phyloP scores from a whole-genome alignment of 2,113 vertebrate genomes.

The Rallus limicola region DNA sequence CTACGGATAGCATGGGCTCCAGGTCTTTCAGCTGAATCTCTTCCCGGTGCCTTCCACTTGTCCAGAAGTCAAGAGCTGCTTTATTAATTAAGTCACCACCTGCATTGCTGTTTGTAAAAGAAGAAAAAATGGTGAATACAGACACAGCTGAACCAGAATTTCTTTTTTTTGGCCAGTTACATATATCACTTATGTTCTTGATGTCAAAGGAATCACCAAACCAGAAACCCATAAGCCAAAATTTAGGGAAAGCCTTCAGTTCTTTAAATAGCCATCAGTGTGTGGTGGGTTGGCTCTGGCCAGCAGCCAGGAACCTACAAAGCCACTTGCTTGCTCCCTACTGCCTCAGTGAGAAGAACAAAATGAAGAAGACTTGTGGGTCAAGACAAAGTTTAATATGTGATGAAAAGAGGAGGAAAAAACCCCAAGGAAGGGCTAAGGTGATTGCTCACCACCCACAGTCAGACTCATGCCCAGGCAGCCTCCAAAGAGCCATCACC shows the following conservation, averaged over 20 bases:
- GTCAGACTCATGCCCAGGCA: neutral
- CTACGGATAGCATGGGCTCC: slow-evolving; percentile 79
- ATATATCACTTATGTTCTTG: neutral
- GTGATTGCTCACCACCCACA: neutral
- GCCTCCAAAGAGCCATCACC: neutral
- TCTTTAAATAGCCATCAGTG: neutral
- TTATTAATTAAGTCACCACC: slow-evolving; percentile 88
- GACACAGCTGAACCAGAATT: neutral
- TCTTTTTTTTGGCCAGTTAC: neutral
- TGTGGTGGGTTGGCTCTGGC: neutral
- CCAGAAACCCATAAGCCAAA: neutral
- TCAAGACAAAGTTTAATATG: neutral
- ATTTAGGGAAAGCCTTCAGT: neutral
- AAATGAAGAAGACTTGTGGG: neutral
- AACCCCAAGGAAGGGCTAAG: neutral
- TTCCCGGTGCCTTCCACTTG: slow-evolving; percentile 77
- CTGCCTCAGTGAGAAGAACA: neutral
- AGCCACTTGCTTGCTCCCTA: neutral
- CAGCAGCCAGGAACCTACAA: neutral
- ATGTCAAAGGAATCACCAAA: neutral
- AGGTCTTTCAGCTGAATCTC: slow-evolving; percentile 89
- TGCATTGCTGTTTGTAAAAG: slow-evolving; percentile 81
- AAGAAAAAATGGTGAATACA: neutral
- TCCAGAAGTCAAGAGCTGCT: slow-evolving; percentile 87
- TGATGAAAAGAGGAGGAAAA: neutral